A percentile compares a stretch with the other conserved stretches of the same genome.
Evolutionary conservation across 2,888 invertebrate species (phyloP).

Genomic region (Hartigia nigra): DNA sequence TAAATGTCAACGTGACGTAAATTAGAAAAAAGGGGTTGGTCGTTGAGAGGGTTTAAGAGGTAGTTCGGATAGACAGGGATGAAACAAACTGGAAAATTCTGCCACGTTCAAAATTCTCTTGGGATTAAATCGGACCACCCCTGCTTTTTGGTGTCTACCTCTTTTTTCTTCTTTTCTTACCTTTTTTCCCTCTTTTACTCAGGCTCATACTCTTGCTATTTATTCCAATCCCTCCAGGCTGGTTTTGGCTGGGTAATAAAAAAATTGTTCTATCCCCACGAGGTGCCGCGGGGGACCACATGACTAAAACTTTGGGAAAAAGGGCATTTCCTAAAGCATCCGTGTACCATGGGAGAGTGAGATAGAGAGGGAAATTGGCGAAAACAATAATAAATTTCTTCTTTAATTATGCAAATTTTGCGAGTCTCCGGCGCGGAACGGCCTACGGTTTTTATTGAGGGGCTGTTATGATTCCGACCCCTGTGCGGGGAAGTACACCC

Average conservation of each 20-base stretch:
- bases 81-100: neutral
- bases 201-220: neutral
- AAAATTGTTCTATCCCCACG: neutral
- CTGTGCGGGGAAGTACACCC: neutral
- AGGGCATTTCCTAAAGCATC: neutral
- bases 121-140: neutral
- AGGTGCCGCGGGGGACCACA: neutral
- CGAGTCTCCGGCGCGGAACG: neutral
- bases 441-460: neutral
- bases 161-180: neutral
- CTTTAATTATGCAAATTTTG: conserved; percentile 22
- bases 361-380: neutral
- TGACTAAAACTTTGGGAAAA: neutral
- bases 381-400: conserved; percentile 22
- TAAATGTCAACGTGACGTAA: neutral
- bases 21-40: neutral
- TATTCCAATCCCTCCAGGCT: neutral
- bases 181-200: neutral
- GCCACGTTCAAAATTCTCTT: neutral
- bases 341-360: neutral
- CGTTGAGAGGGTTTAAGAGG: neutral
- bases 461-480: neutral
- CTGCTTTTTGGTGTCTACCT: neutral
- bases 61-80: neutral
- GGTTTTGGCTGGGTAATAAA: neutral